Conservation (phyloP, 2,113 vertebrate genomes). For the Eira barbara region DNA sequence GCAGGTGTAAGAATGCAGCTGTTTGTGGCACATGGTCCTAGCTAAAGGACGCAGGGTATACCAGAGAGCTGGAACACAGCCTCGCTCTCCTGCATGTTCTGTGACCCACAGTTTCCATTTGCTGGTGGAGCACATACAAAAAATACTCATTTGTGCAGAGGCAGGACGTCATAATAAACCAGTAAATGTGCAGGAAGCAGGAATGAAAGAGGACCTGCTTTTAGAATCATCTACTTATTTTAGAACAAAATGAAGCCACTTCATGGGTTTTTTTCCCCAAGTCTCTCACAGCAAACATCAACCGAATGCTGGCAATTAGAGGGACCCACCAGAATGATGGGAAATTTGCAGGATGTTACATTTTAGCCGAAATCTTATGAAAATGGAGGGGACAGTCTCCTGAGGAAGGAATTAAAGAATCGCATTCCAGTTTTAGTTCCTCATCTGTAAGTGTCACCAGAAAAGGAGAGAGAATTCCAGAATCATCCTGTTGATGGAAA, state of each 20-base stretch:
- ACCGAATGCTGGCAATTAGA: rapidly evolving
- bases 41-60: neutral
- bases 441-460: constrained; percentile 12
- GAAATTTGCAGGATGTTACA: neutral
- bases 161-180: neutral
- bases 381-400: neutral
- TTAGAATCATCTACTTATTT: constrained; percentile 1
- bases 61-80: neutral
- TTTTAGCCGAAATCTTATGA: neutral
- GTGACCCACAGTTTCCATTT: neutral
- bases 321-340: neutral
- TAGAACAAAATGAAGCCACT: neutral
- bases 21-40: neutral
- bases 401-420: neutral
- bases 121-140: neutral
- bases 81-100: neutral
- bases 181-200: neutral
- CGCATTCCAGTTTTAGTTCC: constrained; percentile 51
- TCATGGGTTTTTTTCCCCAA: neutral
- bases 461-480: constrained; percentile 48
- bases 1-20: neutral
- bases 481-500: constrained; percentile 1
- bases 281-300: neutral
- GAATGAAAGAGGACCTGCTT: neutral
- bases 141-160: neutral